Conservation (phyloP, 2,113 vertebrate species). For the Coregonus clupeaformis region DNA sequence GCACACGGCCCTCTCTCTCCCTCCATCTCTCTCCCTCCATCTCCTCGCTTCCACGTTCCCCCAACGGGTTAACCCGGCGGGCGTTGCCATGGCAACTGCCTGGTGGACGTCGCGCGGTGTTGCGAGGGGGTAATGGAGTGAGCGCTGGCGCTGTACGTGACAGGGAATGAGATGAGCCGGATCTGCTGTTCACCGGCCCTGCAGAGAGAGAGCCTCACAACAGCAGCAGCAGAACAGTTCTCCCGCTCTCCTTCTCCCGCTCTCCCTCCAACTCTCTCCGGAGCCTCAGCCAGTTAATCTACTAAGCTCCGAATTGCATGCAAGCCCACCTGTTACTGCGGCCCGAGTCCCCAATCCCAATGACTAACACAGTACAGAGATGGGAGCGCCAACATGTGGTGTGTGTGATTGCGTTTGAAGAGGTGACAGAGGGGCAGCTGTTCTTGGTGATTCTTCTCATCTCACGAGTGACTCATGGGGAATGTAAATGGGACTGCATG, state of each 20-base stretch:
- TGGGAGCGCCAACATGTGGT: conserved; percentile 24
- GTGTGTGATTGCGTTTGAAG: conserved; percentile 8
- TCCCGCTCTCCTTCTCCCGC: neutral
- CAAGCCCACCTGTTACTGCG: conserved; percentile 70
- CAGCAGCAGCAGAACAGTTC: conserved; percentile 35
- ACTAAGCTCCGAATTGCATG: conserved; percentile 56
- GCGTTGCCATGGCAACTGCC: conserved; percentile 52
- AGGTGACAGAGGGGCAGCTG: neutral
- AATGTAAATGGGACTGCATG: neutral
- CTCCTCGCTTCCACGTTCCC: neutral
- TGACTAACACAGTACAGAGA: conserved; percentile 59
- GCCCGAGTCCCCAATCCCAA: conserved; percentile 58
- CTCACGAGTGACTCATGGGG: neutral
- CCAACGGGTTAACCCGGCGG: conserved; percentile 37
- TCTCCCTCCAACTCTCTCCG: conserved; percentile 37
- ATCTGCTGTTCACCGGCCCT: conserved; percentile 66
- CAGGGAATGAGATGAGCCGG: conserved; percentile 69
- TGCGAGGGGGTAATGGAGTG: conserved; percentile 52
- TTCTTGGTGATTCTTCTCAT: neutral
- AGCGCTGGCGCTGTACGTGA: conserved; percentile 62
- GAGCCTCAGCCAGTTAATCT: conserved; percentile 61
- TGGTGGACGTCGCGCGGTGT: conserved; percentile 36
- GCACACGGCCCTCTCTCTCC: neutral
- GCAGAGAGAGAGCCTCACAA: conserved; percentile 29
- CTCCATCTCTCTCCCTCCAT: neutral